Evolutionary conservation across 1,140 invertebrate genomes (phyloP).

Genomic region (Drosophila azteca): DNA sequence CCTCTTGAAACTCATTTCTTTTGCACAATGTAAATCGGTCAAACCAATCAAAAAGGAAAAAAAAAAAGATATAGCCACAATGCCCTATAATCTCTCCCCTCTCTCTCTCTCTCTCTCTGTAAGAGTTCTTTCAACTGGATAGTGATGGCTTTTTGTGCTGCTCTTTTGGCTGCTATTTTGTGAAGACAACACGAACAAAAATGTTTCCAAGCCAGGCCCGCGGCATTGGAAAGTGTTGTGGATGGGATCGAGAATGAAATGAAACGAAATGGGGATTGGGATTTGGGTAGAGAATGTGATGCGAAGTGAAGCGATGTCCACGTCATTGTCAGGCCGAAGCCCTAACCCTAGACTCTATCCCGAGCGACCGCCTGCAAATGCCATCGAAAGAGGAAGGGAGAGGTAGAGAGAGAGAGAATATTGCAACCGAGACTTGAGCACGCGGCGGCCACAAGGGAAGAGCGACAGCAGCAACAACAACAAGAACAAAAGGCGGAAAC

Average conservation of each 20-base stretch:
- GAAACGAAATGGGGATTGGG: background rate
- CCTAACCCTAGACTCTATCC: constrained; percentile 11
- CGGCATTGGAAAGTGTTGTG: constrained; percentile 31
- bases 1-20: constrained; percentile 66
- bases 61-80: constrained; percentile 44
- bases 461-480: constrained; percentile 11
- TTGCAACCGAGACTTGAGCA: constrained; percentile 69
- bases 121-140: constrained; percentile 52
- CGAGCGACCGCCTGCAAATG: constrained; percentile 3
- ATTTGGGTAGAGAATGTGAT: background rate
- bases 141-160: constrained; percentile 14
- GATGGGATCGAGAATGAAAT: constrained; percentile 22
- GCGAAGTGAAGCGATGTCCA: constrained; percentile 17
- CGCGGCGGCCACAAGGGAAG: constrained; percentile 39
- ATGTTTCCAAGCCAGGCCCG: constrained; percentile 6
- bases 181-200: background rate
- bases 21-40: constrained; percentile 79
- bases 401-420: constrained; percentile 22
- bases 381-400: constrained; percentile 22
- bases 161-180: too few relatives aligned
- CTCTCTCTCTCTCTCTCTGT: background rate
- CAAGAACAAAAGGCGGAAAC: constrained; percentile 35
- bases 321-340: constrained; percentile 45
- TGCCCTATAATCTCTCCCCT: constrained; percentile 22
- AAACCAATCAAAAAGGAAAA: constrained; percentile 71